Evolutionary conservation across 2,888 invertebrate genomes (phyloP), one percentile per base, ranked within the genome.

Genomic region (Branchellion lobata): DNA sequence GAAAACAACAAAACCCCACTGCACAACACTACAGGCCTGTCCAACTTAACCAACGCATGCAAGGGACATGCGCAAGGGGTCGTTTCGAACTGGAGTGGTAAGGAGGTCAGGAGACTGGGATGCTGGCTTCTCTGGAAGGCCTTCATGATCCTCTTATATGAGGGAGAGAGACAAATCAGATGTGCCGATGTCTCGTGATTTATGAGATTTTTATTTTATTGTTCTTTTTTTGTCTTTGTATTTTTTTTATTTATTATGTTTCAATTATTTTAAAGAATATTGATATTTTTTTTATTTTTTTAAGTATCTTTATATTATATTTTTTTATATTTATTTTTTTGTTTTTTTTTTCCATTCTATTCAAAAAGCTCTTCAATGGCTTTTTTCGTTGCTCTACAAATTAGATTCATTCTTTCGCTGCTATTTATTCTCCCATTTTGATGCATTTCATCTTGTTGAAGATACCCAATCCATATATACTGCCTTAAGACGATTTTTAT

Each of bases 131-230:
- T 96, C 18, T 91, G 92, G 84, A 93, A 92, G 87, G 93, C 94
- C 0, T 91, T 94, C 91, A 89, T 91, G 84, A 94, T 95, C 82
- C 93, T 94, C 86, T 87, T 95, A 80, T 91, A 92, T 74, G 95
- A 96, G 86, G 96, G 96, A 0, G 96, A 96, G 86, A 90, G 94
- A 57, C 95, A 95, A 86, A 88, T 96, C 79, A 90, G 92, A 84
- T 94, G 94, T 27, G 72, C 78, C 36, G 81, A 82, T 57, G 72
- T 80, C 14, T 40, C 36, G 3, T 27, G n/a, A 40, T n/a, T 21
- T 72, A 3, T 33, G 14, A 8, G 40, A 14, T 40, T 40, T 40
- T 40, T n/a, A n/a, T n/a, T n/a, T n/a, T n/a, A n/a, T n/a, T n/a
- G 1, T 8, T 27, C 18, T n/a, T 33, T 14, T 69, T 18, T n/a